These are phyloP conservation scores for Oscheius sp. DNA, from an alignment of 2,888 invertebrate genomes.

Conservation along the genomic window DNA sequence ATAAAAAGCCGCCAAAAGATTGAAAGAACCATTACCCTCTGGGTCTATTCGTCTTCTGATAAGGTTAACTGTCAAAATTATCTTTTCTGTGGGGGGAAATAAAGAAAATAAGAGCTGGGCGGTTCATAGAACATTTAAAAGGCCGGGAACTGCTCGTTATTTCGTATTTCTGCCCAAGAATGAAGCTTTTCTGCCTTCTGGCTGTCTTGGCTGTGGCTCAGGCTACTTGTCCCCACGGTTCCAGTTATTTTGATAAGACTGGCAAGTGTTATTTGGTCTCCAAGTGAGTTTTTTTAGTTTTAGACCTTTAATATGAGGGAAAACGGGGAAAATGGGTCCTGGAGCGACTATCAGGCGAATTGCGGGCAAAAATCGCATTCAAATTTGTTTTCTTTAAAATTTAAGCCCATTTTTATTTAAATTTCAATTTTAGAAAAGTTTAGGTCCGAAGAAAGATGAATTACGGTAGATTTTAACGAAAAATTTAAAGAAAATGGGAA, in stretches of 20 bases:
- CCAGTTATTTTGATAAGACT: background rate
- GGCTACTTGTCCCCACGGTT: conserved; percentile 19
- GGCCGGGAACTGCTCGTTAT: background rate
- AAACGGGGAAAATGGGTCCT: background rate
- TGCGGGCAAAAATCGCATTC: too few relatives aligned
- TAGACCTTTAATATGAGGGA: too few relatives aligned
- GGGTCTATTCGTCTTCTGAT: background rate
- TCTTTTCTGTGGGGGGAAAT: background rate
- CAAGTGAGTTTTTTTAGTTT: conserved; percentile 2
- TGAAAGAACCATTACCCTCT: too few relatives aligned
- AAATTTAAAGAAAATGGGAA: too few relatives aligned
- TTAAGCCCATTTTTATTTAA: too few relatives aligned
- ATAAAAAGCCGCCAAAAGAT: too few relatives aligned
- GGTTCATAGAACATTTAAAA: background rate
- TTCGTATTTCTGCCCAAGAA: background rate
- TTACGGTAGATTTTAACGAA: too few relatives aligned
- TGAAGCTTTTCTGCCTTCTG: background rate
- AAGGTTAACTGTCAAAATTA: background rate
- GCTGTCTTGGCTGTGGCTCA: background rate
- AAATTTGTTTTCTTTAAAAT: too few relatives aligned
- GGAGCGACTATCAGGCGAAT: too few relatives aligned
- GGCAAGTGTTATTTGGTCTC: conserved; percentile 7
- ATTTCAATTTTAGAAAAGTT: too few relatives aligned
- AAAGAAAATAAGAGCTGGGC: too few relatives aligned
- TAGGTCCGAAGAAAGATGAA: too few relatives aligned